Conservation (phyloP, 2,113 vertebrate species). For the Jacana jacana region DNA sequence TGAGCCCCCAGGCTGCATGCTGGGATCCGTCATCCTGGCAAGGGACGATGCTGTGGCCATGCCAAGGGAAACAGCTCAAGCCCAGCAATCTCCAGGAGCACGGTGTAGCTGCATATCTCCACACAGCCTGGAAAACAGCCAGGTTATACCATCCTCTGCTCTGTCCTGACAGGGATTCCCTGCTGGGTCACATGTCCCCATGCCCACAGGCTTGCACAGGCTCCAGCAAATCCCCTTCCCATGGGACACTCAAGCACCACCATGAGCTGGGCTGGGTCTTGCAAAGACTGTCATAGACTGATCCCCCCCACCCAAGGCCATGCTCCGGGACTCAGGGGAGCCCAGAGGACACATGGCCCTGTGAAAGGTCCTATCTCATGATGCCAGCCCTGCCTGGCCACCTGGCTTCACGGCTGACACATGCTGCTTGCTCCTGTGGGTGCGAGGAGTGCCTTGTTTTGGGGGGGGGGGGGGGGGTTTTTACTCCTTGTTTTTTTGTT, state of each 20-base stretch:
- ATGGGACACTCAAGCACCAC: not conserved
- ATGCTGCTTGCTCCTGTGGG: accelerated
- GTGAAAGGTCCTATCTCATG: not conserved
- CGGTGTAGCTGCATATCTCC: not conserved
- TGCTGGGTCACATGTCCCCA: no score
- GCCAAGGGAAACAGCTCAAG: not conserved
- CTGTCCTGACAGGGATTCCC: not conserved
- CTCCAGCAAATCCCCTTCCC: not conserved
- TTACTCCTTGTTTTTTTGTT: slow-evolving; percentile 26
- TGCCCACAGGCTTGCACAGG: accelerated
- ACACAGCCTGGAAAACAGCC: not conserved
- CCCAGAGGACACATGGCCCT: not conserved
- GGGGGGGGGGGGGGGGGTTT: not conserved
- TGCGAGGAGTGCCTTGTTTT: not conserved
- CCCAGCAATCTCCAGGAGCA: not conserved
- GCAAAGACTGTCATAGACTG: not conserved
- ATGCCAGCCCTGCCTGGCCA: not conserved
- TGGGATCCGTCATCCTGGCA: not conserved
- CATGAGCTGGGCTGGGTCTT: not conserved
- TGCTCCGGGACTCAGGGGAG: accelerated
- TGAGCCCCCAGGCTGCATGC: not conserved
- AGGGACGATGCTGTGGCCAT: not conserved
- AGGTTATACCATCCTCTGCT: not conserved
- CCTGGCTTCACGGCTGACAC: not conserved
- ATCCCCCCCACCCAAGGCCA: not conserved